Evolutionary conservation across 2,888 invertebrate genomes (phyloP).

Genomic region (Apotomis capreana): DNA sequence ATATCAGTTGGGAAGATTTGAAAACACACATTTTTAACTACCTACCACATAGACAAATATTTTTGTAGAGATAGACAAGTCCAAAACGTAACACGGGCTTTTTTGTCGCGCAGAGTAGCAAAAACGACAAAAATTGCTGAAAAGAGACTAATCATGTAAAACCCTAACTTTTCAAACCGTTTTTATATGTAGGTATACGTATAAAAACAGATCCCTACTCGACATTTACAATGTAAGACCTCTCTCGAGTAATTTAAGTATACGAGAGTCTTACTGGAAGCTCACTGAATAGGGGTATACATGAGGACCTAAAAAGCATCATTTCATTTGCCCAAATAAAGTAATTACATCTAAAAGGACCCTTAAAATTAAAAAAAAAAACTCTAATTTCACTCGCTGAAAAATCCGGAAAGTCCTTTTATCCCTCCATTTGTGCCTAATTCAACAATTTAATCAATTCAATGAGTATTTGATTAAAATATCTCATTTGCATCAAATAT

Average conservation of each 20-base stretch:
- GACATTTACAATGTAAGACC: background rate
- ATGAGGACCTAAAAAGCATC: slow-evolving; percentile 27
- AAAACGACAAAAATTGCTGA: too few relatives aligned
- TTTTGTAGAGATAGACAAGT: too few relatives aligned
- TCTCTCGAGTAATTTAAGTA: slow-evolving; percentile 20
- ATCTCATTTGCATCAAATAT: slow-evolving; percentile 35
- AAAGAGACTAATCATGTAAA: too few relatives aligned
- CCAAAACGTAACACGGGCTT: too few relatives aligned
- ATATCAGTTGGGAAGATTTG: too few relatives aligned
- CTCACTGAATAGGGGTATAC: slow-evolving; percentile 19
- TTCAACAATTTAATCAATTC: slow-evolving; percentile 40
- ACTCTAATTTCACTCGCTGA: slow-evolving; percentile 35
- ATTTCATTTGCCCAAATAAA: slow-evolving; percentile 38
- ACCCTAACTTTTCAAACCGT: too few relatives aligned
- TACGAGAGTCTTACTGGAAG: slow-evolving; percentile 24
- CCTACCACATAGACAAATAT: too few relatives aligned
- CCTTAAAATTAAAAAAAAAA: slow-evolving; percentile 17
- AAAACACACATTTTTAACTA: too few relatives aligned
- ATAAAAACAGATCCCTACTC: too few relatives aligned
- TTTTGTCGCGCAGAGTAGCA: too few relatives aligned
- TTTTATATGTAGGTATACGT: too few relatives aligned
- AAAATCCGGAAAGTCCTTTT: slow-evolving; percentile 35
- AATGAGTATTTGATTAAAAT: slow-evolving; percentile 37
- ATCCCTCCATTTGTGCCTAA: slow-evolving; percentile 27
- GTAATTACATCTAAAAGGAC: slow-evolving; percentile 35